Evolutionary conservation across 2,113 vertebrate species (phyloP), one percentile per base, ranked within the genome.

Genomic region (Takifugu flavidus): DNA sequence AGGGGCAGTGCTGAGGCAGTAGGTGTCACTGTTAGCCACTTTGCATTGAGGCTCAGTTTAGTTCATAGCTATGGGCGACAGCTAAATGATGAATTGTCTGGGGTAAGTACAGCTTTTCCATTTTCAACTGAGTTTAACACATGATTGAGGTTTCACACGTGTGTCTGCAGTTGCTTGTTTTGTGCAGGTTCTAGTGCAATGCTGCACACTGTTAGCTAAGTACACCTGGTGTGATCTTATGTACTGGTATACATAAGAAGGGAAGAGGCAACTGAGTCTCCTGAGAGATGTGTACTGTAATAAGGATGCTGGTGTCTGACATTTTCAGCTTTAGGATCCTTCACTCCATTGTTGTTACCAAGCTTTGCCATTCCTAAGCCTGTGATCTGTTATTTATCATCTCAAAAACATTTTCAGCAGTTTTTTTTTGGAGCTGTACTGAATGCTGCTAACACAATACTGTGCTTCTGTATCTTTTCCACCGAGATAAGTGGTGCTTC

Each of bases 21-120:
- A 56, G 67, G 59, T 14, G 59, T 59, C 53, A 58, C 59, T 56
- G n/a, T 53, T 27, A 39, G 45, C 29, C 29, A 57, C 10, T 67
- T 56, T 51, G 53, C 65, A 49, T 80, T 59, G 34, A 29, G 31
- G 50, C 44, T 50, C 14, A 57, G 28, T 27, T 52, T 25, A 3
- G 66, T 70, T 83, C 29, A 67, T 80, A 75, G 67, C 4, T 6
- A 83, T 70, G 83, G 75, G 27, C 81, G 20, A 67, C 81, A 34
- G 67, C 76, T 81, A 39, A 75, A 88, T 70, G 65, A 96, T 96
- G 93, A 93, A 92, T 88, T 95, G 93, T 70, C 81, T 95, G 39
- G 91, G 93, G 94, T 95, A 85, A 94, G 94, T 94, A 79, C 20
- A 57, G 6, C 26, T 63, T 52, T 1, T 55, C 12, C 25, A 6